Percentiles rank a stretch among this genome's conserved stretches.
Conservation (phyloP, 2,888 invertebrate genomes). For the Trachelus tabidus region DNA sequence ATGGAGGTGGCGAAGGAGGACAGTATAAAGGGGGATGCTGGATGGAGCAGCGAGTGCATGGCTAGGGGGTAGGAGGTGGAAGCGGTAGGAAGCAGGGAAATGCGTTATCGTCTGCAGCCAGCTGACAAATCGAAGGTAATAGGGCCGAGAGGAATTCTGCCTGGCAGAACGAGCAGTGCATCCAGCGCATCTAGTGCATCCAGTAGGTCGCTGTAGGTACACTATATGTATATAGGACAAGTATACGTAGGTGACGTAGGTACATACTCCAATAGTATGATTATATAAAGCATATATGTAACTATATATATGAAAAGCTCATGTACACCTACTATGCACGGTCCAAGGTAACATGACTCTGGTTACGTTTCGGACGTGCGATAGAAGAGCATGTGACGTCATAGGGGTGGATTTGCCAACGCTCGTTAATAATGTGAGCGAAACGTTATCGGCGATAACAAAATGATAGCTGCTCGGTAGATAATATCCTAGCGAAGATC, state of each 20-base stretch:
- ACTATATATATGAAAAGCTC: not conserved
- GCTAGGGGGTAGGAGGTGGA: slow-evolving; percentile 31
- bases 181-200: slow-evolving; percentile 26
- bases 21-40: slow-evolving; percentile 11
- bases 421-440: not conserved
- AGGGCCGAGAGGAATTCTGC: slow-evolving; percentile 55
- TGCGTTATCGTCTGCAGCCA: slow-evolving; percentile 59
- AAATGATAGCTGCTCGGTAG: not conserved
- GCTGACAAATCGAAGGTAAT: slow-evolving; percentile 61
- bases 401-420: slow-evolving; percentile 12
- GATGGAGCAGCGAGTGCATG: slow-evolving; percentile 24
- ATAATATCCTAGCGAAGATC: no score
- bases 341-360: slow-evolving; percentile 29
- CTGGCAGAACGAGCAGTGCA: slow-evolving; percentile 46
- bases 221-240: not conserved
- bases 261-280: slow-evolving; percentile 22
- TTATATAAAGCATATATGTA: not conserved
- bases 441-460: not conserved
- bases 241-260: slow-evolving; percentile 30
- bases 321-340: slow-evolving; percentile 25
- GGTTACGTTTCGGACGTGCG: slow-evolving; percentile 21
- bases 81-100: slow-evolving; percentile 47
- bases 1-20: not conserved
- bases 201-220: not conserved
- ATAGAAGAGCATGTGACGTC: slow-evolving; percentile 24